Base-by-base conservation (phyloP, 2,888 invertebrate genomes). In the Cantharis flavilabris region DNA sequence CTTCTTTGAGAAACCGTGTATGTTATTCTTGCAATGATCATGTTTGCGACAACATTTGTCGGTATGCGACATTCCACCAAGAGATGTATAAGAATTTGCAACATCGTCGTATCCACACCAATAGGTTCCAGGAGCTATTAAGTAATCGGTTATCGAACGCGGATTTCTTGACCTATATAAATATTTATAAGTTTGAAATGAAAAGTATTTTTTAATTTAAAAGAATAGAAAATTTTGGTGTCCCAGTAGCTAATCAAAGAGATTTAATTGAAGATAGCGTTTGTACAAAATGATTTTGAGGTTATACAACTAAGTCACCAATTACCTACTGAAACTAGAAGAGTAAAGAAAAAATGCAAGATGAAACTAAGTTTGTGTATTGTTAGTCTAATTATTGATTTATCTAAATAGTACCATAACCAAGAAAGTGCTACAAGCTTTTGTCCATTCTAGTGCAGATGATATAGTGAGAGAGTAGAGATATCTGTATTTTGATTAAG, bases 31-130 rank as follows among this genome's bases (percentile, higher is more conserved):
- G 73, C 95, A 95, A 84, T 91, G 90, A 88, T 95, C 95, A 88
- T 95, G 95, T 70, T 91, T 89, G 80, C 95, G 89, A 89, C 95
- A 95, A 89, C 95, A 95, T 69, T 89, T 88, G 87, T 95, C 95
- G 76, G 93, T 92, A 20, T 88, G 87, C 64, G 88, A 88, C 83
- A 91, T 88, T 9, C 87, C 87, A 2, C 92, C 95, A 82, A 95
- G 88, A 79, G 94, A 92, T 80, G 90, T 90, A 88, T 92, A 93
- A 65, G 88, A 88, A 73, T 86, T 89, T 81, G 89, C 94, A 85
- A 86, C 90, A 84, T 89, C 92, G 85, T 87, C 92, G 87, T 84
- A 90, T 9, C 95, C 95, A 88, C 95, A 95, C 95, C 95, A 95
- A 84, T 93, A 92, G 13, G 93, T 93, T 73, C 93, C 93, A 3